Percentiles rank a stretch among this genome's conserved stretches.
phyloP scores from a whole-genome alignment of 2,888 invertebrate genomes.

The Cotesia congregata region DNA sequence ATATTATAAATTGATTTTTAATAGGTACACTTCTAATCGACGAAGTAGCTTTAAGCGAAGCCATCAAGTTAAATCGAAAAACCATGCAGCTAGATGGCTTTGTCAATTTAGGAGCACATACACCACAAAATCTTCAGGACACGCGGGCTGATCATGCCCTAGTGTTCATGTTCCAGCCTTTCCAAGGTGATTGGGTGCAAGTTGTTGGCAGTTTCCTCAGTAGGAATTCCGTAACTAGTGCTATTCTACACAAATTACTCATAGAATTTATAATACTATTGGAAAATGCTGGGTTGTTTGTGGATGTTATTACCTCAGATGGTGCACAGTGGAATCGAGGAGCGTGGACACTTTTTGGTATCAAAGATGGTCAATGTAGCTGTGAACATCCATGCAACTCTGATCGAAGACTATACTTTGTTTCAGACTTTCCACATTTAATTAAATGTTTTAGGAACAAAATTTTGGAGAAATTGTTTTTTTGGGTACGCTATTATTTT shows the following conservation, averaged over 20 bases:
- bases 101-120: conserved; percentile 51
- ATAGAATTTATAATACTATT: conserved; percentile 52
- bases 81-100: conserved; percentile 48
- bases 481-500: conserved; percentile 36
- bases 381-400: conserved; percentile 50
- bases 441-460: conserved; percentile 49
- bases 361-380: conserved; percentile 41
- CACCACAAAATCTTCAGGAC: conserved; percentile 43
- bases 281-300: conserved; percentile 48
- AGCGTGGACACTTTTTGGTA: conserved; percentile 51
- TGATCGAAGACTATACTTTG: conserved; percentile 49
- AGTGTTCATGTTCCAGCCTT: conserved; percentile 55
- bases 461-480: conserved; percentile 44
- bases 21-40: conserved; percentile 48
- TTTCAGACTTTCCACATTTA: conserved; percentile 55
- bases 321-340: conserved; percentile 55
- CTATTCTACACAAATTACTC: conserved; percentile 50
- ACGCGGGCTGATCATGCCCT: conserved; percentile 54
- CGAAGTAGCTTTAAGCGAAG: conserved; percentile 52
- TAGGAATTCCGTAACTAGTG: conserved; percentile 45
- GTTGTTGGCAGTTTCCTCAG: conserved; percentile 42
- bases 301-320: conserved; percentile 52
- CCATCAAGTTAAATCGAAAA: conserved; percentile 45
- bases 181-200: conserved; percentile 52
- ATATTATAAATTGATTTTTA: conserved; percentile 9